A percentile compares a stretch with the other conserved stretches of the same genome.
phyloP scores from a whole-genome alignment of 2,113 vertebrate species.

The Sinocyclocheilus grahami region DNA sequence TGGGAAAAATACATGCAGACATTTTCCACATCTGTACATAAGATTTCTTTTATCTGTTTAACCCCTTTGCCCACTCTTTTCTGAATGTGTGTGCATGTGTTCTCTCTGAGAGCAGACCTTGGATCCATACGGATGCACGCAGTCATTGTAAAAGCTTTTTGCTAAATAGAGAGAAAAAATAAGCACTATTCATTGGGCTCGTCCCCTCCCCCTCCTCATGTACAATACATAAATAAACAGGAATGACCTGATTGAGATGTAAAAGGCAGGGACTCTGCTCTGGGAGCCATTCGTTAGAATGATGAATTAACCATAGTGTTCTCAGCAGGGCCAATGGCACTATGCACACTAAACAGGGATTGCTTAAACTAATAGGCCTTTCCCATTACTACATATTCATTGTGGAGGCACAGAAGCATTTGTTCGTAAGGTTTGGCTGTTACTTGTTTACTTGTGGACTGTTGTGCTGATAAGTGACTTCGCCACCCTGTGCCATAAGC shows the following conservation, averaged over 20 bases:
- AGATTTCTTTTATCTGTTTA: conserved; percentile 66
- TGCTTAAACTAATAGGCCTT: conserved; percentile 69
- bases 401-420: not conserved
- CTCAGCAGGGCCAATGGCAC: conserved; percentile 58
- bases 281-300: conserved; percentile 72
- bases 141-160: conserved; percentile 80
- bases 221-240: conserved; percentile 78
- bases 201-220: conserved; percentile 50
- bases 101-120: conserved; percentile 61
- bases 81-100: not conserved
- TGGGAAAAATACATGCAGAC: conserved; percentile 57
- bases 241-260: conserved; percentile 79
- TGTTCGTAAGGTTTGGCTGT: not conserved
- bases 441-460: conserved; percentile 1
- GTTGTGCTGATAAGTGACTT: conserved; percentile 17
- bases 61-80: conserved; percentile 1
- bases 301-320: conserved; percentile 74
- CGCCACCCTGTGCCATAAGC: not conserved
- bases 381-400: conserved; percentile 43
- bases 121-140: conserved; percentile 71
- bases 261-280: conserved; percentile 75
- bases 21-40: conserved; percentile 63
- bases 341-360: conserved; percentile 56
- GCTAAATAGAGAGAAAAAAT: conserved; percentile 70
- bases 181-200: conserved; percentile 69